phyloP scores from a whole-genome alignment of 2,797 vertebrate genomes.

The Spheniscus humboldti region DNA sequence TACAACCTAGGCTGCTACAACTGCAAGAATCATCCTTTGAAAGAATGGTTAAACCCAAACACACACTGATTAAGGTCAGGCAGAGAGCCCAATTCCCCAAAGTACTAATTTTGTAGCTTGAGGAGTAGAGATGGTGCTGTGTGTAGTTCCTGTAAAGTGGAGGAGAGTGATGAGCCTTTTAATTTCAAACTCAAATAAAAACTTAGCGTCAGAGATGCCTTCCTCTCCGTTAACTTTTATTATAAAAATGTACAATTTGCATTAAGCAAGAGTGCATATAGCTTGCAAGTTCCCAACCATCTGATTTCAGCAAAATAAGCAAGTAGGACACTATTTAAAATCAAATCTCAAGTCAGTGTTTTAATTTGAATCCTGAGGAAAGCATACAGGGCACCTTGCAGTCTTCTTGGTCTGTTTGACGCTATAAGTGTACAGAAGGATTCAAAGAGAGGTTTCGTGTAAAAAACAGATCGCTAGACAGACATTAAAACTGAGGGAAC shows the following conservation, averaged over 20 bases:
- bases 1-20: neutral
- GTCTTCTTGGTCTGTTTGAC: constrained; percentile 18
- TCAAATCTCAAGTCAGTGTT: constrained; percentile 22
- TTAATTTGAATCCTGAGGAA: constrained; percentile 35
- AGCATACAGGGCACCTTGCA: neutral
- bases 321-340: constrained; percentile 24
- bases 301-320: constrained; percentile 24
- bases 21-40: constrained; percentile 23
- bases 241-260: neutral
- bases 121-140: neutral
- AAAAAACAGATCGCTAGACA: neutral
- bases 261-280: neutral
- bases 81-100: constrained; percentile 20
- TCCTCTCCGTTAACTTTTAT: neutral
- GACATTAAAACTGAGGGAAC: neutral
- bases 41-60: constrained; percentile 29
- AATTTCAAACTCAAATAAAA: constrained; percentile 48
- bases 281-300: neutral
- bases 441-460: neutral
- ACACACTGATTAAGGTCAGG: constrained; percentile 26
- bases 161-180: neutral
- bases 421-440: neutral
- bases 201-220: neutral
- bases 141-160: neutral
- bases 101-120: constrained; percentile 50